A percentile compares a stretch with the other conserved stretches of the same genome.
These are phyloP conservation scores for Anguilla megastoma DNA, from an alignment of 2,797 vertebrate species.

Conservation along the genomic window DNA sequence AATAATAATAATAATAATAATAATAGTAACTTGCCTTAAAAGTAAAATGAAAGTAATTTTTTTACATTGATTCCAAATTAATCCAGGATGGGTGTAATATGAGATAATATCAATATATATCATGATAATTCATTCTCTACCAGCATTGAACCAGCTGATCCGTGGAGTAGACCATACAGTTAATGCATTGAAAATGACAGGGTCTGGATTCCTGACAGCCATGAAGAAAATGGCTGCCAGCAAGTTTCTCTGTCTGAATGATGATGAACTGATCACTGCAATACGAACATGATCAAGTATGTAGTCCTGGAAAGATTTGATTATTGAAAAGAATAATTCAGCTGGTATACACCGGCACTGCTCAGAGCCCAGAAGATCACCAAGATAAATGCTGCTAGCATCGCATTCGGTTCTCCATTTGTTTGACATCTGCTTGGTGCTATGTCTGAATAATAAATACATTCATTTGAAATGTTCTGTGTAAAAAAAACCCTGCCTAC, in stretches of 20 bases:
- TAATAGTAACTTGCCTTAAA: neutral
- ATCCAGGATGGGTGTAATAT: neutral
- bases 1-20: neutral
- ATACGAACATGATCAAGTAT: neutral
- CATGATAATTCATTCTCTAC: neutral
- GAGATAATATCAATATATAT: neutral
- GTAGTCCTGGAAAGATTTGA: neutral
- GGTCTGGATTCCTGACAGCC: neutral
- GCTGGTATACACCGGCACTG: neutral
- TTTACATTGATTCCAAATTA: neutral
- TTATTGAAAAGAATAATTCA: constrained; percentile 7
- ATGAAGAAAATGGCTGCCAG: neutral
- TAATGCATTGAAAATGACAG: neutral
- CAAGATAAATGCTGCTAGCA: neutral
- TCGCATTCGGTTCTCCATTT: neutral
- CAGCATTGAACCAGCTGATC: neutral
- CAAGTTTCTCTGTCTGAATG: neutral
- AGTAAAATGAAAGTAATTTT: neutral
- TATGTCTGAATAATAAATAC: neutral
- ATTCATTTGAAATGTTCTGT: neutral
- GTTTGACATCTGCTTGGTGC: neutral
- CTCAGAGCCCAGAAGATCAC: neutral
- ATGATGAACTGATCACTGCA: neutral
- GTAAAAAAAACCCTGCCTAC: neutral
- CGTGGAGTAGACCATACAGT: neutral